Conservation (phyloP, 2,113 vertebrate genomes). For the Dasyornis broadbenti region DNA sequence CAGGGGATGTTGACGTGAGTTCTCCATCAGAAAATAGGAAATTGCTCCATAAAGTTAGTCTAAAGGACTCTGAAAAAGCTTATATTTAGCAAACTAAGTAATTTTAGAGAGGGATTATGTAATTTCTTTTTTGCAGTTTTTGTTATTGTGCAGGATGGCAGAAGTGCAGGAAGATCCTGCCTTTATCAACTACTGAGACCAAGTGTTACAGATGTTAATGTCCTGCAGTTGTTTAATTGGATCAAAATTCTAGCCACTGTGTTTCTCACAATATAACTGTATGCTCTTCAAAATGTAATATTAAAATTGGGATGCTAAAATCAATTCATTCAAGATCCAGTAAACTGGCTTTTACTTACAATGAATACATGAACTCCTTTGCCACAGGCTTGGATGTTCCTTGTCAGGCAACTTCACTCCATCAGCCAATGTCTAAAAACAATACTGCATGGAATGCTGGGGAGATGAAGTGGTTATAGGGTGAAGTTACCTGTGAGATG, state of each 20-base stretch:
- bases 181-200: background rate
- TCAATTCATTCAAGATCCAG: background rate
- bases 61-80: conserved; percentile 32
- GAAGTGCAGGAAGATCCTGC: conserved; percentile 5
- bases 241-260: background rate
- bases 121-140: conserved; percentile 10
- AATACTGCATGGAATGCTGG: background rate
- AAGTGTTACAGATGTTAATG: background rate
- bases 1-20: conserved; percentile 63
- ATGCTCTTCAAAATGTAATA: background rate
- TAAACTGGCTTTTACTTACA: background rate
- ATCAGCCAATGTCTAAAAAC: background rate
- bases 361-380: background rate
- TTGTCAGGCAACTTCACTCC: background rate
- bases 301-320: background rate
- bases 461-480: background rate
- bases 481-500: background rate
- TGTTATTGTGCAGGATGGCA: background rate
- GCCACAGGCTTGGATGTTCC: background rate
- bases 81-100: background rate
- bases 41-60: conserved; percentile 67
- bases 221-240: background rate
- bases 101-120: conserved; percentile 29
- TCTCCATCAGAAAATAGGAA: conserved; percentile 79
- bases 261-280: background rate